These are phyloP conservation scores for Oreochromis aureus DNA, from an alignment of 2,113 vertebrate genomes.

Conservation along the genomic window DNA sequence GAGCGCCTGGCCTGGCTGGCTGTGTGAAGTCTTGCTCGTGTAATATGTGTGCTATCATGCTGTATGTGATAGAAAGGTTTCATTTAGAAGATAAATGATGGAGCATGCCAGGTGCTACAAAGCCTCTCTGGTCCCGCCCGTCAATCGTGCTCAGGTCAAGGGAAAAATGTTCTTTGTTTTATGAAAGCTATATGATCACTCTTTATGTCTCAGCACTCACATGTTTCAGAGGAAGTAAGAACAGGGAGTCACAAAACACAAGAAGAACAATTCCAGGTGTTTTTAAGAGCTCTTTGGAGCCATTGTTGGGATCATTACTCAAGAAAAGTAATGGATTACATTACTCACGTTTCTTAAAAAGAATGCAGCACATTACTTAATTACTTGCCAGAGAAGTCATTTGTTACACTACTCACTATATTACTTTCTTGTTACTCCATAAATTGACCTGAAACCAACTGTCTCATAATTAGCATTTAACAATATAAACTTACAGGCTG, in stretches of 20 bases:
- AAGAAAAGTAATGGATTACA: not conserved
- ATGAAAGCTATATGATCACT: not conserved
- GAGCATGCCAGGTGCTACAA: slow-evolving; percentile 11
- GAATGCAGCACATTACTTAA: not conserved
- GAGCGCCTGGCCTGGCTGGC: not conserved
- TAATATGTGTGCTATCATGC: not conserved
- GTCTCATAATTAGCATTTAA: not conserved
- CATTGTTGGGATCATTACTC: not conserved
- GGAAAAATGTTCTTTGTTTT: not conserved
- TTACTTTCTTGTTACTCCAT: not conserved
- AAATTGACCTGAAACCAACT: not conserved
- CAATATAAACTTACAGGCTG: not conserved
- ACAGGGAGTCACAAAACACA: not conserved
- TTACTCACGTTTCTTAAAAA: not conserved
- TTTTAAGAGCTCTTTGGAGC: not conserved
- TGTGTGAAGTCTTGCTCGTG: not conserved
- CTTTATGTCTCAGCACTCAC: not conserved
- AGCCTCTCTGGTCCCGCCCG: not conserved
- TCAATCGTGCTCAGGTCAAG: not conserved
- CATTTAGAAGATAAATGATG: slow-evolving; percentile 37
- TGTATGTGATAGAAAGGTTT: slow-evolving; percentile 10
- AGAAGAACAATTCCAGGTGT: not conserved
- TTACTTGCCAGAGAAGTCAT: not conserved
- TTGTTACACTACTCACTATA: not conserved
- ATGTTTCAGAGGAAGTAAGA: not conserved